phyloP scores from a whole-genome alignment of 2,113 vertebrate genomes.

The Marcusenius ussheri region DNA sequence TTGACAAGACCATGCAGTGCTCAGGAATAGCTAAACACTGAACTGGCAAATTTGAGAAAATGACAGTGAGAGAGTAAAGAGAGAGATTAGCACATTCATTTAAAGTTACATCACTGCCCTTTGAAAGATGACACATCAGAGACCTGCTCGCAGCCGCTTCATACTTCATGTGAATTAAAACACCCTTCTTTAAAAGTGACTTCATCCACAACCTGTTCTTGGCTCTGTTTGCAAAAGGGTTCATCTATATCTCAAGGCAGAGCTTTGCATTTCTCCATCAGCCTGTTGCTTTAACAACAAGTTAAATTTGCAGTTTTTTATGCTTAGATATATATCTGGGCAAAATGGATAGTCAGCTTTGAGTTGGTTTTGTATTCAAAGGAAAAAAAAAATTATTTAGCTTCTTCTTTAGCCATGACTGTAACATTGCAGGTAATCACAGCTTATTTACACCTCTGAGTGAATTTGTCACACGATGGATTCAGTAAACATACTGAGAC shows the following conservation, averaged over 20 bases:
- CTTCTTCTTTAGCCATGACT: neutral
- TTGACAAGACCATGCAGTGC: neutral
- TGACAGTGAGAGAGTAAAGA: neutral
- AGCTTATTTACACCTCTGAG: neutral
- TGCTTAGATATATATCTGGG: neutral
- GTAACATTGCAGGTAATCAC: neutral
- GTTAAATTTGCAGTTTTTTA: neutral
- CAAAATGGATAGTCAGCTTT: neutral
- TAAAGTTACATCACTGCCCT: slow-evolving; percentile 2
- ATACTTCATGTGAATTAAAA: neutral
- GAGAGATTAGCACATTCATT: neutral
- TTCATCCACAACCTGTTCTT: neutral
- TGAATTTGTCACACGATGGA: neutral
- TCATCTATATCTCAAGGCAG: neutral
- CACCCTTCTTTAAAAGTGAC: neutral
- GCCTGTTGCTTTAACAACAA: neutral
- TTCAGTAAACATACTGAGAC: neutral
- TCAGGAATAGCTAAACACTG: neutral
- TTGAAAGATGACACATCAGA: neutral
- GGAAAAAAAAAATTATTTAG: neutral
- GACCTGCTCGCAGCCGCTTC: neutral
- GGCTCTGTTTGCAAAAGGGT: neutral
- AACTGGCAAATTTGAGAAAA: neutral
- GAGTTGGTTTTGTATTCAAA: neutral
- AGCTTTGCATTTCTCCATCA: neutral